Evolutionary conservation across 2,113 vertebrate species (phyloP).

Genomic region (Podiceps cristatus): DNA sequence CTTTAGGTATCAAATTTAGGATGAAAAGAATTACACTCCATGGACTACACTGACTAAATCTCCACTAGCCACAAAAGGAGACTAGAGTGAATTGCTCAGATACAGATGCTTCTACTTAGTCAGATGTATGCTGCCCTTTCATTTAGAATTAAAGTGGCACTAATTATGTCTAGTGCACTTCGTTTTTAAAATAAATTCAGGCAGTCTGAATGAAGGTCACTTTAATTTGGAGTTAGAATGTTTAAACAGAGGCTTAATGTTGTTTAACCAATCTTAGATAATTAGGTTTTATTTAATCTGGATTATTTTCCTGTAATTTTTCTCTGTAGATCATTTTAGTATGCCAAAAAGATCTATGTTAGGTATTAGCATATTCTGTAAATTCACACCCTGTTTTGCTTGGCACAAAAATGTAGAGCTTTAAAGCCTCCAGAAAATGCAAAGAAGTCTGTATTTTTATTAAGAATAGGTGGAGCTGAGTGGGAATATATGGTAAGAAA

Average conservation of each 20-base stretch:
- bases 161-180: constrained; percentile 20
- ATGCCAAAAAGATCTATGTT: background rate
- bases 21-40: background rate
- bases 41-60: background rate
- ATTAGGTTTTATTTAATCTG: constrained; percentile 26
- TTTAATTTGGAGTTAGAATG: background rate
- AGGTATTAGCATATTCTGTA: background rate
- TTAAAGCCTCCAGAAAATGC: background rate
- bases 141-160: constrained; percentile 2
- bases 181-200: background rate
- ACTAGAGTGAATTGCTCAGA: background rate
- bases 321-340: background rate
- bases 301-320: constrained; percentile 25
- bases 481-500: background rate
- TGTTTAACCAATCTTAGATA: constrained; percentile 12
- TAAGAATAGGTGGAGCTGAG: background rate
- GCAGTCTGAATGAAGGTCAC: background rate
- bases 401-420: background rate
- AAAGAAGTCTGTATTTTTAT: background rate
- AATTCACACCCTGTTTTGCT: background rate
- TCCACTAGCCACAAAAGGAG: background rate
- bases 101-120: background rate
- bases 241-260: constrained; percentile 5
- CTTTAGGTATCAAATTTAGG: background rate
- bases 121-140: background rate